Conservation (phyloP, 2,888 invertebrate genomes). For the Elgonia sp. region DNA sequence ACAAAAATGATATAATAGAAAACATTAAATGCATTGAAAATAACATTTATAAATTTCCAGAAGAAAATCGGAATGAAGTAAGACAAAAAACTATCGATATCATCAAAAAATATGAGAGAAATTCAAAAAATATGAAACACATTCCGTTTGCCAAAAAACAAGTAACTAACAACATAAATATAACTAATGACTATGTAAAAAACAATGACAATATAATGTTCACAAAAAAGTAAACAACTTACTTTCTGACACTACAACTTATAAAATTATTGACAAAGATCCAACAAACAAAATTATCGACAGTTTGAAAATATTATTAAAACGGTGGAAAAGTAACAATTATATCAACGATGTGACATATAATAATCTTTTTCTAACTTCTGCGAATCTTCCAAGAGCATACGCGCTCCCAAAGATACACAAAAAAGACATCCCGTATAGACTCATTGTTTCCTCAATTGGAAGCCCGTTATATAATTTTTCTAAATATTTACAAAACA, state of each 20-base stretch:
- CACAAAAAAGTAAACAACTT: not conserved
- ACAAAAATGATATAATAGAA: not conserved
- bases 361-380: not conserved
- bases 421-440: not conserved
- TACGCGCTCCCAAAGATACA: not conserved
- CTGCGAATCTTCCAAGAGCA: not conserved
- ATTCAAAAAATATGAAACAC: slow-evolving; percentile 16
- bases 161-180: not conserved
- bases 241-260: slow-evolving; percentile 6
- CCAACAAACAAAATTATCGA: not conserved
- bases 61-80: not conserved
- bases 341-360: not conserved
- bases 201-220: slow-evolving; percentile 3
- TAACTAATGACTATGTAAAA: not conserved
- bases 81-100: too few species aligned
- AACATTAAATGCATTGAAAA: slow-evolving; percentile 7
- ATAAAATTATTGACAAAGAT: not conserved
- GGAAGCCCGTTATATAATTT: not conserved
- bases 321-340: not conserved
- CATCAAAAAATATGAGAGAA: not conserved
- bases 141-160: not conserved
- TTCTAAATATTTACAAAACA: not conserved
- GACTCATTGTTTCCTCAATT: not conserved
- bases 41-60: not conserved
- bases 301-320: too few species aligned